Conservation (phyloP, 2,797 vertebrate species). For the Xiphorhynchus erythropygius region DNA sequence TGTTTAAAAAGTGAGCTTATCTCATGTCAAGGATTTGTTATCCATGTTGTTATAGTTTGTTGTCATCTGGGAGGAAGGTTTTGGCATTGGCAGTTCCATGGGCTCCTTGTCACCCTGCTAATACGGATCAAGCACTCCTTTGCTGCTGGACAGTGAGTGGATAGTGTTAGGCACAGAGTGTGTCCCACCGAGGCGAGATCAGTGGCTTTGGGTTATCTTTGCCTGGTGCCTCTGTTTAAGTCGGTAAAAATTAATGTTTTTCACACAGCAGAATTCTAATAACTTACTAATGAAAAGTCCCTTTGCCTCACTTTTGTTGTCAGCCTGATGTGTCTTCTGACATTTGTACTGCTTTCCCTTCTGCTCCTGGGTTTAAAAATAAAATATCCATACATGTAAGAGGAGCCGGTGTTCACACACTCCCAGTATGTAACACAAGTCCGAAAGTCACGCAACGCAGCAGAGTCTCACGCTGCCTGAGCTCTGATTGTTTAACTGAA, state of each 20-base stretch:
- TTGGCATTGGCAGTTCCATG: rapidly evolving
- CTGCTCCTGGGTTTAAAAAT: constrained; percentile 69
- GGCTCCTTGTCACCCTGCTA: not conserved
- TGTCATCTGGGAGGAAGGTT: not conserved
- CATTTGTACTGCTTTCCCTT: constrained; percentile 58
- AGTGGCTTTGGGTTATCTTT: not conserved
- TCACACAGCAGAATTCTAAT: not conserved
- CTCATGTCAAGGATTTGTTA: constrained; percentile 15
- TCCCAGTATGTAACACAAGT: constrained; percentile 16
- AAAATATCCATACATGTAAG: constrained; percentile 49
- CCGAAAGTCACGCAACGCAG: constrained; percentile 27
- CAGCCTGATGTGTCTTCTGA: constrained; percentile 47
- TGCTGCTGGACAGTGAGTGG: not conserved
- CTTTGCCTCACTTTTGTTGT: constrained; percentile 15
- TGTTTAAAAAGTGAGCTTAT: not conserved
- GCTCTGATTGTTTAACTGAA: not conserved
- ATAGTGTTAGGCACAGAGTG: rapidly evolving
- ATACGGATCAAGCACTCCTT: not conserved
- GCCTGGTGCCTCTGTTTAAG: not conserved
- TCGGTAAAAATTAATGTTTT: not conserved
- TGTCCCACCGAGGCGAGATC: not conserved
- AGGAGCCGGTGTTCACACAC: not conserved
- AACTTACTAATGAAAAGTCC: not conserved
- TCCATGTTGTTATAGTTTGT: not conserved
- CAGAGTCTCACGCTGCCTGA: not conserved